Evolutionary conservation across 2,888 invertebrate species (phyloP).

Genomic region (Protonemura montana): DNA sequence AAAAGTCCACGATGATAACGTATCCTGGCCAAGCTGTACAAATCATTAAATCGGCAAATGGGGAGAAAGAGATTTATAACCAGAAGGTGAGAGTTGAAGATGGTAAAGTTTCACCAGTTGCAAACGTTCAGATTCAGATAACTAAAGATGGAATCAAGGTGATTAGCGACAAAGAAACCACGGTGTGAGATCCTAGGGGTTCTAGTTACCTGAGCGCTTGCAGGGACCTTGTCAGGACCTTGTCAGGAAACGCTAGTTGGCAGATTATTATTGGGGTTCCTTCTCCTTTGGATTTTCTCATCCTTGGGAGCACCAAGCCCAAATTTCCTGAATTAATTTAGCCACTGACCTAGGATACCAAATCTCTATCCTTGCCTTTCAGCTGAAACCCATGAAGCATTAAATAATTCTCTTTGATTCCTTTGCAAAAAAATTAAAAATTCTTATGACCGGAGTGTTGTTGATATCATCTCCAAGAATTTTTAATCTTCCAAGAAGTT

Average conservation of each 20-base stretch:
- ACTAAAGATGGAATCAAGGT: constrained; percentile 82
- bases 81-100: constrained; percentile 49
- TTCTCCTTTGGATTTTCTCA: too few relatives aligned
- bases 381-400: too few relatives aligned
- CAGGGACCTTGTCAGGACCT: not conserved
- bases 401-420: too few relatives aligned
- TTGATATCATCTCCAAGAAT: not conserved
- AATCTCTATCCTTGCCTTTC: too few relatives aligned
- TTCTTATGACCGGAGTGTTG: too few relatives aligned
- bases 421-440: too few relatives aligned
- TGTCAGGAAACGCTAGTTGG: too few relatives aligned
- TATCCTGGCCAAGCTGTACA: constrained; percentile 51
- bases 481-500: not conserved
- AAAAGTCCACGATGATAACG: constrained; percentile 47
- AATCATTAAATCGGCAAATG: constrained; percentile 48
- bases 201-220: not conserved
- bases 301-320: too few relatives aligned
- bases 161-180: constrained; percentile 80
- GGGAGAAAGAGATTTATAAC: constrained; percentile 45
- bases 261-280: too few relatives aligned
- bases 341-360: too few relatives aligned
- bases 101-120: constrained; percentile 54
- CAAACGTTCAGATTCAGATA: constrained; percentile 75
- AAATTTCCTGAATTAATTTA: too few relatives aligned
- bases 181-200: constrained; percentile 60